Evolutionary conservation across 2,113 vertebrate genomes (phyloP).

Genomic region (Saccopteryx bilineata): DNA sequence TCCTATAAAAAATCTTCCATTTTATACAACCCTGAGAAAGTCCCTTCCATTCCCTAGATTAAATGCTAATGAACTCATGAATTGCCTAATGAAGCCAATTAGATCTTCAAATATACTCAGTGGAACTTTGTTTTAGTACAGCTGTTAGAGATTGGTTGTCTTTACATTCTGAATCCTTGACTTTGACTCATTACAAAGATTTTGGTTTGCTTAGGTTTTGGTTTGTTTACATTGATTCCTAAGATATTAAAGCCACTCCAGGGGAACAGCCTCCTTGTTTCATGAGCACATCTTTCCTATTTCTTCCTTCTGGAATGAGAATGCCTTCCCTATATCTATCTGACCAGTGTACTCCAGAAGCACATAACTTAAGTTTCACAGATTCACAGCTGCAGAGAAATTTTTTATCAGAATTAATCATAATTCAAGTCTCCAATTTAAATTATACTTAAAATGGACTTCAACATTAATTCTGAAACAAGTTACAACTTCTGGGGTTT

Average conservation of each 20-base stretch:
- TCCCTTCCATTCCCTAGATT: neutral
- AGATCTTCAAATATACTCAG: neutral
- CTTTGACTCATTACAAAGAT: neutral
- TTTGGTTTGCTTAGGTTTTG: neutral
- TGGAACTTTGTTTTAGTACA: neutral
- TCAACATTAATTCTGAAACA: neutral
- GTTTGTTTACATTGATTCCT: neutral
- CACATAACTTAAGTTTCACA: neutral
- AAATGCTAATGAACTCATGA: no score
- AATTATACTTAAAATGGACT: neutral
- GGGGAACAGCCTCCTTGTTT: neutral
- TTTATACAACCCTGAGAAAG: neutral
- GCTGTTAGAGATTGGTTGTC: neutral
- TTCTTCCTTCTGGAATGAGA: neutral
- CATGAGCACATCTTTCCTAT: neutral
- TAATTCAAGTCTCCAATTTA: neutral
- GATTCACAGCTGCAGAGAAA: neutral
- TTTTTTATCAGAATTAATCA: neutral
- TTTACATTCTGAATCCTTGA: neutral
- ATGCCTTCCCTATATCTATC: neutral
- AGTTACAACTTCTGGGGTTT: neutral
- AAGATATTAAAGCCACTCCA: neutral
- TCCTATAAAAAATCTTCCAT: neutral
- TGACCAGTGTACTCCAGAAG: neutral
- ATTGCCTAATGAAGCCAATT: neutral